Percentiles rank a stretch among this genome's conserved stretches.
Conservation (phyloP, 1,140 invertebrate genomes). For the Pollicipes pollicipes region DNA sequence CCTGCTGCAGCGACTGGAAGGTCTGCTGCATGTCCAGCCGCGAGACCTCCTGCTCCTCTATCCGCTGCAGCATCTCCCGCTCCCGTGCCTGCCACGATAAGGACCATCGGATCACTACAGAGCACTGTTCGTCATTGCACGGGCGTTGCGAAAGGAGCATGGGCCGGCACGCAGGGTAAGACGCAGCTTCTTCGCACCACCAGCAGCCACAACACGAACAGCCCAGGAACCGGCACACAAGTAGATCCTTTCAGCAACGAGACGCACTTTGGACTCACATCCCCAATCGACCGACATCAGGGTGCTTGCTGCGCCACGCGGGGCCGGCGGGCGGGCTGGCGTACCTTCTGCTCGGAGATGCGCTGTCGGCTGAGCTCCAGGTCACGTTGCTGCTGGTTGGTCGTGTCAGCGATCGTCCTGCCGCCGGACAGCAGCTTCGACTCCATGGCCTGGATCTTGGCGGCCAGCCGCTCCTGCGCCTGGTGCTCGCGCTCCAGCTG, state of each 20-base stretch:
- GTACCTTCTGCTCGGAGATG: slow-evolving; percentile 63
- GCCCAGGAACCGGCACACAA: no score
- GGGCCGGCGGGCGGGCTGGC: no score
- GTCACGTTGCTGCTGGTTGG: slow-evolving; percentile 68
- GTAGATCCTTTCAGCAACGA: no score
- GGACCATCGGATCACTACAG: no score
- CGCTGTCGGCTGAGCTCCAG: slow-evolving; percentile 58
- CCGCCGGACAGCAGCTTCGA: slow-evolving; percentile 67
- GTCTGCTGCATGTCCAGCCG: slow-evolving; percentile 66
- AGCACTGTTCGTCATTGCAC: no score
- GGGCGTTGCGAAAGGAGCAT: no score
- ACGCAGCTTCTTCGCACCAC: no score
- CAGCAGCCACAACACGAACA: no score
- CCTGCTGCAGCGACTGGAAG: slow-evolving; percentile 69
- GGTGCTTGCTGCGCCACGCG: no score
- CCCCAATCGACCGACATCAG: no score
- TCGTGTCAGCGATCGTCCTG: slow-evolving; percentile 76
- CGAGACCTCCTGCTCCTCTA: slow-evolving; percentile 73
- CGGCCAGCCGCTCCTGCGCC: slow-evolving; percentile 33
- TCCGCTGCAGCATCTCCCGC: slow-evolving; percentile 65
- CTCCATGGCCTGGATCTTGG: slow-evolving; percentile 50
- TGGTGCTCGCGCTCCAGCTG: slow-evolving; percentile 35
- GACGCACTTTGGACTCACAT: no score
- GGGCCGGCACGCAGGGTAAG: no score
- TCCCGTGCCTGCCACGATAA: slow-evolving; percentile 34